phyloP scores from a whole-genome alignment of 2,797 vertebrate genomes.

The Jordanella pulchra region DNA sequence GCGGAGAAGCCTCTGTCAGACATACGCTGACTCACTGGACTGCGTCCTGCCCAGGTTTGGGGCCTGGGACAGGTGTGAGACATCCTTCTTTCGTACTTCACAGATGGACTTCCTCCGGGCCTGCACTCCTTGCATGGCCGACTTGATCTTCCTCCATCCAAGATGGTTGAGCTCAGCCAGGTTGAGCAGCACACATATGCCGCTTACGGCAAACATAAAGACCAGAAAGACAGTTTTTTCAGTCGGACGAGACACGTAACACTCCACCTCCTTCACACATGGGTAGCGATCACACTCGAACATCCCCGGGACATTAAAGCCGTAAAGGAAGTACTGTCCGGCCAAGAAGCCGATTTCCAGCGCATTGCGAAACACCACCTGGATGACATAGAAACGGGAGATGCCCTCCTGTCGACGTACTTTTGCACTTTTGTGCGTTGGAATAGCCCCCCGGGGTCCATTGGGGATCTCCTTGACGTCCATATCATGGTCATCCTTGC shows the following conservation, averaged over 20 bases:
- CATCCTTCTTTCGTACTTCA: slow-evolving; percentile 85
- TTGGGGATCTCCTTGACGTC: slow-evolving; percentile 83
- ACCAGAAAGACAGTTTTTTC: slow-evolving; percentile 91
- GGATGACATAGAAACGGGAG: slow-evolving; percentile 90
- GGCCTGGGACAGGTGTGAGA: slow-evolving; percentile 79
- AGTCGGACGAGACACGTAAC: slow-evolving; percentile 90
- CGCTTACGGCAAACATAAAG: slow-evolving; percentile 93
- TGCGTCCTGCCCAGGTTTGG: slow-evolving; percentile 88
- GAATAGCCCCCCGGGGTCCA: slow-evolving; percentile 69
- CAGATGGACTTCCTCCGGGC: slow-evolving; percentile 86
- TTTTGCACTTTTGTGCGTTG: slow-evolving; percentile 81
- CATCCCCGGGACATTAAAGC: slow-evolving; percentile 87
- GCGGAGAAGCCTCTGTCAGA: slow-evolving; percentile 82
- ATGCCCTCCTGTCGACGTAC: slow-evolving; percentile 85
- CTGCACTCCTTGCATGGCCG: slow-evolving; percentile 84
- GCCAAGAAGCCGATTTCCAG: slow-evolving; percentile 89
- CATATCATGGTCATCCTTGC: slow-evolving; percentile 82
- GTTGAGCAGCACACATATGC: slow-evolving; percentile 91
- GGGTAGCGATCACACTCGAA: slow-evolving; percentile 90
- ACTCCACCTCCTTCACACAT: slow-evolving; percentile 90
- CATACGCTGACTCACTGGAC: slow-evolving; percentile 90
- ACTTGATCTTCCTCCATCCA: slow-evolving; percentile 89
- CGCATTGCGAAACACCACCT: slow-evolving; percentile 89
- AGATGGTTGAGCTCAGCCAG: slow-evolving; percentile 92
- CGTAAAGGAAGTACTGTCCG: slow-evolving; percentile 90